Evolutionary conservation across 2,797 vertebrate species (phyloP).

Genomic region (Pampus argenteus): DNA sequence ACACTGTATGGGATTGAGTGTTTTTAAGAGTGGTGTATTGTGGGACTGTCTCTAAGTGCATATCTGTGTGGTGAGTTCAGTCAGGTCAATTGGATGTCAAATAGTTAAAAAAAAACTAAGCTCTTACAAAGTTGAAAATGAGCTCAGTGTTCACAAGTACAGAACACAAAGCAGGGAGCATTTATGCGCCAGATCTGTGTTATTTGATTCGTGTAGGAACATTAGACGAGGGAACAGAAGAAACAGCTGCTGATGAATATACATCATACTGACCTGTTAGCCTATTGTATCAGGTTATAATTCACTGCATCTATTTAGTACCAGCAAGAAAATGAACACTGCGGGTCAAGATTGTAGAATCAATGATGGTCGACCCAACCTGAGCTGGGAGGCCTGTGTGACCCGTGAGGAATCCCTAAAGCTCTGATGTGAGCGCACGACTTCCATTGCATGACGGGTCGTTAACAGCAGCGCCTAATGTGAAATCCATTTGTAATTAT

Average conservation of each 20-base stretch:
- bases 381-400: slow-evolving; percentile 18
- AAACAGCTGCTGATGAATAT: slow-evolving; percentile 12
- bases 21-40: background rate
- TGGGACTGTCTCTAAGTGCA: background rate
- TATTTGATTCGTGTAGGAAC: slow-evolving; percentile 17
- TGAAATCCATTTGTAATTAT: slow-evolving; percentile 76
- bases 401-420: slow-evolving; percentile 51
- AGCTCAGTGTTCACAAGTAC: slow-evolving; percentile 32
- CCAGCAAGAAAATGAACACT: background rate
- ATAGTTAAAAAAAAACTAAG: slow-evolving; percentile 26
- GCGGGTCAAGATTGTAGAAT: slow-evolving; percentile 24
- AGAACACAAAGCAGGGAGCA: slow-evolving; percentile 29
- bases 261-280: background rate
- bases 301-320: slow-evolving; percentile 17
- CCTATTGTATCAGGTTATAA: slow-evolving; percentile 16
- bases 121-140: slow-evolving; percentile 24
- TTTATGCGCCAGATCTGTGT: slow-evolving; percentile 19
- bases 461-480: slow-evolving; percentile 69
- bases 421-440: slow-evolving; percentile 52
- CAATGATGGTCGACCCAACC: slow-evolving; percentile 14
- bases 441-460: slow-evolving; percentile 68
- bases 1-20: background rate
- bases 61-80: slow-evolving; percentile 8
- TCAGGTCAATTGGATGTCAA: slow-evolving; percentile 19
- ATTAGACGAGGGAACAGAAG: background rate